Evolutionary conservation across 2,888 invertebrate genomes (phyloP), one percentile per base, ranked within the genome.

Genomic region (Caenorhabditis doughertyi): DNA sequence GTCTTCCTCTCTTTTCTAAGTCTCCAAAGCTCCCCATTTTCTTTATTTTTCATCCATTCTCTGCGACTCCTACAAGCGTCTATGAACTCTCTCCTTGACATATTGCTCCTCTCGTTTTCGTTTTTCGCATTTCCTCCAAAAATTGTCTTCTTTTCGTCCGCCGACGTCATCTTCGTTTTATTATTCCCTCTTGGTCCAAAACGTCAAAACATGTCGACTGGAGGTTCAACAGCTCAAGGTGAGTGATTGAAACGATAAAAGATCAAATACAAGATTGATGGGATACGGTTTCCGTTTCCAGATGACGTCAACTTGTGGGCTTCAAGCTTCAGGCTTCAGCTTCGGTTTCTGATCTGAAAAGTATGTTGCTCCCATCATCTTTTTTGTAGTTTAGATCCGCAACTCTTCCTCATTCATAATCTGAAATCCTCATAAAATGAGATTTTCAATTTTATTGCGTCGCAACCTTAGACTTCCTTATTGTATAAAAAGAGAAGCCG

Each of bases 271-370:
- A 39, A 39, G 5, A n/a, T n/a, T n/a, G n/a, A 32, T 16, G 44
- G 73, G n/a, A 32, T 62, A 53, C 60, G 62, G 39, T 64, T 39
- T 39, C 65, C 56, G 65, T 49, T 74, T 74, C 74, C 74, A 56
- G 65, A 67, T 39, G 74, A 58, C 39, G 39, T 39, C 7, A 16
- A 2, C 9, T 13, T 44, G 64, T 42, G 29, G 60, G 53, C 47
- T 18, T 68, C 29, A 9, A 32, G 29, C n/a, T 16, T 13, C 27
- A 25, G 27, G 39, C 39, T 39, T 39, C 39, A 39, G 39, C 39
- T 39, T 39, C 39, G 16, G 39, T 39, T 5, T 16, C 5, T 32
- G 32, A 4, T 32, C 11, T 39, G 11, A 39, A 39, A 39, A 39
- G 39, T 39, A 39, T 39, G 39, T 39, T 39, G 32, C 9, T 9